Evolutionary conservation across 2,888 invertebrate species (phyloP).

Genomic region (Ectemnius cavifrons): DNA sequence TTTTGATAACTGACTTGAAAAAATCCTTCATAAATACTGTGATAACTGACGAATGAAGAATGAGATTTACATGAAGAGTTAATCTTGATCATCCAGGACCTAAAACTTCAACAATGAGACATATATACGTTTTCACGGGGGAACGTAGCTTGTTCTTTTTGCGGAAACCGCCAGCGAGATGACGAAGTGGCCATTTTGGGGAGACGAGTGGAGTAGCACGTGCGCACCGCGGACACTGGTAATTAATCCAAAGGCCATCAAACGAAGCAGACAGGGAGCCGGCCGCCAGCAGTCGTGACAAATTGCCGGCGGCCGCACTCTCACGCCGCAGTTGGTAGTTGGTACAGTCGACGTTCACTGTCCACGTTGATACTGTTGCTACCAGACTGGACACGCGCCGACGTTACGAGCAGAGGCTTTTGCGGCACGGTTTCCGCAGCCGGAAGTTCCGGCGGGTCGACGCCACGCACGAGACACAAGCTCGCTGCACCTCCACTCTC

Average conservation of each 20-base stretch:
- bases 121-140: no score
- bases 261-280: conserved; percentile 65
- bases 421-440: conserved; percentile 37
- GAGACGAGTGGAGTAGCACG: conserved; percentile 21
- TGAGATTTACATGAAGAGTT: no score
- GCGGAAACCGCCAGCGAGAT: conserved; percentile 15
- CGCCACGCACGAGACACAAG: conserved; percentile 27
- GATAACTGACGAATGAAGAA: no score
- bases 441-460: conserved; percentile 47
- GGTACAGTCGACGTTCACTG: conserved; percentile 41
- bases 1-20: no score
- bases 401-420: conserved; percentile 21
- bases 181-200: conserved; percentile 21
- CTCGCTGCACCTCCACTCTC: background rate
- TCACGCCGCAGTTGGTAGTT: conserved; percentile 27
- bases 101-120: no score
- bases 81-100: no score
- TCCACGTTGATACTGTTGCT: conserved; percentile 28
- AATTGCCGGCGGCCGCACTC: conserved; percentile 68
- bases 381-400: conserved; percentile 33
- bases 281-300: conserved; percentile 70
- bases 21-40: no score
- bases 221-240: conserved; percentile 65
- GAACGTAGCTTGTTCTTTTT: no score
- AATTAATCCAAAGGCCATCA: conserved; percentile 75